phyloP scores from a whole-genome alignment of 2,888 invertebrate species.

The Pomacea canaliculata region DNA sequence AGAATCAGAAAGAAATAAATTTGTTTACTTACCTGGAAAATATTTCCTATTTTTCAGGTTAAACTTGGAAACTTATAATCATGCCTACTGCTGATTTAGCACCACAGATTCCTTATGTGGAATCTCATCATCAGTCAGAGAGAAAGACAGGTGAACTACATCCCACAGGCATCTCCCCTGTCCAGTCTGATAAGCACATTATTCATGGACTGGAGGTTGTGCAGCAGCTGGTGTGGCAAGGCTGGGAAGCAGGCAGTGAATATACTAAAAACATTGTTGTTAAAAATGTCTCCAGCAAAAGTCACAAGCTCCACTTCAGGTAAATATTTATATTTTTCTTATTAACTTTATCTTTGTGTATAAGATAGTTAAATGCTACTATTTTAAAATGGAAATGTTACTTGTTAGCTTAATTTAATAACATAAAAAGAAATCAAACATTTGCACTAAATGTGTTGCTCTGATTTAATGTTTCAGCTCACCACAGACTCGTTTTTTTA shows the following conservation, averaged over 20 bases:
- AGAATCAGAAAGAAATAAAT: too few species aligned
- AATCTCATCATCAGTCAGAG: conserved; percentile 5
- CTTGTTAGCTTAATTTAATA: neutral
- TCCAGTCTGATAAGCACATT: conserved; percentile 26
- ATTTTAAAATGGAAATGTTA: neutral
- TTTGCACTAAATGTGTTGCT: too few species aligned
- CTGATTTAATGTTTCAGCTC: conserved; percentile 46
- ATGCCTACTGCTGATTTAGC: conserved; percentile 37
- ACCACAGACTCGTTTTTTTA: conserved; percentile 64
- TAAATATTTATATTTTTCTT: conserved; percentile 38
- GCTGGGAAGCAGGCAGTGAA: conserved; percentile 68
- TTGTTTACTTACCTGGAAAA: too few species aligned
- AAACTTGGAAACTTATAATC: conserved; percentile 1
- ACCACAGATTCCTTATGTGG: conserved; percentile 21
- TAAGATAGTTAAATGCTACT: neutral
- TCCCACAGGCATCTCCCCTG: conserved; percentile 24
- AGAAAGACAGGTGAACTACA: conserved; percentile 14
- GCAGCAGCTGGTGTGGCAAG: conserved; percentile 61
- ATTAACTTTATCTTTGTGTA: neutral
- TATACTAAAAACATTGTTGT: conserved; percentile 66
- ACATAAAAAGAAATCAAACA: too few species aligned
- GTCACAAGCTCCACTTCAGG: conserved; percentile 67
- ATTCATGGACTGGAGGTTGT: conserved; percentile 64
- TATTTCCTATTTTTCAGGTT: too few species aligned
- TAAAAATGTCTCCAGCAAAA: conserved; percentile 67